Percentiles rank a stretch among this genome's conserved stretches.
phyloP scores from a whole-genome alignment of 2,888 invertebrate genomes.

The Apocheima hispidaria region DNA sequence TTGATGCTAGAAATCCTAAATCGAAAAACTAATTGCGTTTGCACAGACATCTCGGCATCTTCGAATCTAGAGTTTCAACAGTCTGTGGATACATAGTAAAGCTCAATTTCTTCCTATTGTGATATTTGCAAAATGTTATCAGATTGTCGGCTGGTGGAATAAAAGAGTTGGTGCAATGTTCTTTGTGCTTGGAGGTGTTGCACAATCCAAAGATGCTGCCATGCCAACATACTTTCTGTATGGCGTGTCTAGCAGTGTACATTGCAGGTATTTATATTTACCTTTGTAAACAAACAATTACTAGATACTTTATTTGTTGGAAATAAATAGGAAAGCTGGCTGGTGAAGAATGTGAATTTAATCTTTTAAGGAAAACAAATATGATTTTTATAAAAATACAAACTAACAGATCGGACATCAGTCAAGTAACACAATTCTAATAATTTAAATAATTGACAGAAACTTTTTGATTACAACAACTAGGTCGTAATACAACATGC shows the following conservation, averaged over 20 bases:
- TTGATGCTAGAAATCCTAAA: background rate
- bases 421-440: too few relatives aligned
- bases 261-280: conserved; percentile 59
- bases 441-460: too few relatives aligned
- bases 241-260: conserved; percentile 84
- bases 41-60: background rate
- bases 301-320: background rate
- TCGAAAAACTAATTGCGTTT: background rate
- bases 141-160: conserved; percentile 78
- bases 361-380: too few relatives aligned
- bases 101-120: background rate
- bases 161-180: conserved; percentile 87
- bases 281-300: background rate
- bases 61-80: background rate
- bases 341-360: too few relatives aligned
- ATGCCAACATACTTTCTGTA: conserved; percentile 89
- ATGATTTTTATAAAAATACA: too few relatives aligned
- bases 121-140: background rate
- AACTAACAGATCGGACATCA: too few relatives aligned
- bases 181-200: conserved; percentile 85
- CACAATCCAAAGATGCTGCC: conserved; percentile 87
- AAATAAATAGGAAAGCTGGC: too few relatives aligned
- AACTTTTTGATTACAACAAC: too few relatives aligned
- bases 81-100: background rate
- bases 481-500: too few relatives aligned